Conservation (phyloP, 2,113 vertebrate species). For the Hystrix cristata region DNA sequence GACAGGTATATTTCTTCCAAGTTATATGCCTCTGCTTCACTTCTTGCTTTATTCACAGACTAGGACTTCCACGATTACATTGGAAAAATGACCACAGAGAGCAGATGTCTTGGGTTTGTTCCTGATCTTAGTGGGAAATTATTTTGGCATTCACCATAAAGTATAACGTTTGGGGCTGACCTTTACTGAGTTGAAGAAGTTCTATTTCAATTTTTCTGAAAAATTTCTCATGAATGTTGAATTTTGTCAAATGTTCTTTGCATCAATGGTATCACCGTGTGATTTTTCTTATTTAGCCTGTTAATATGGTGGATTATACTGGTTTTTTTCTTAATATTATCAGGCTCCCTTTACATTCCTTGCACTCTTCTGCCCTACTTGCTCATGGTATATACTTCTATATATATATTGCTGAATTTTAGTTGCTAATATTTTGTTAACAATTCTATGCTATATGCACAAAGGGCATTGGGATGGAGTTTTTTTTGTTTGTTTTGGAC, state of each 20-base stretch:
- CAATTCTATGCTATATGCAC: not conserved
- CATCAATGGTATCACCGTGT: not conserved
- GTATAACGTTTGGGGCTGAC: not conserved
- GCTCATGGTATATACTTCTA: not conserved
- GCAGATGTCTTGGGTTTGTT: not conserved
- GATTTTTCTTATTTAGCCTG: constrained; percentile 21
- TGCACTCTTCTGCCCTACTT: not conserved
- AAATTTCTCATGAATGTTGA: not conserved
- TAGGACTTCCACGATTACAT: not conserved
- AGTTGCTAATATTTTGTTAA: constrained; percentile 17
- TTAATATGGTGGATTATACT: not conserved
- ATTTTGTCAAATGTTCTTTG: not conserved
- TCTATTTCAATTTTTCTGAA: not conserved
- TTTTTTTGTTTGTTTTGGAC: not conserved
- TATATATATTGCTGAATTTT: not conserved
- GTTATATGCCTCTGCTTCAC: not conserved
- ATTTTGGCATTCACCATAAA: not conserved
- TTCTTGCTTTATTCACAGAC: not conserved
- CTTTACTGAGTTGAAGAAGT: not conserved
- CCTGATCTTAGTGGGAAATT: not conserved
- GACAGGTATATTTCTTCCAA: not conserved
- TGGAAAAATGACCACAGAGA: not conserved
- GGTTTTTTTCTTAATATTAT: not conserved
- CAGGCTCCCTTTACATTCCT: not conserved
- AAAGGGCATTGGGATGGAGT: not conserved